Conservation (phyloP, 2,888 invertebrate genomes). For the Tortrix viridana region DNA sequence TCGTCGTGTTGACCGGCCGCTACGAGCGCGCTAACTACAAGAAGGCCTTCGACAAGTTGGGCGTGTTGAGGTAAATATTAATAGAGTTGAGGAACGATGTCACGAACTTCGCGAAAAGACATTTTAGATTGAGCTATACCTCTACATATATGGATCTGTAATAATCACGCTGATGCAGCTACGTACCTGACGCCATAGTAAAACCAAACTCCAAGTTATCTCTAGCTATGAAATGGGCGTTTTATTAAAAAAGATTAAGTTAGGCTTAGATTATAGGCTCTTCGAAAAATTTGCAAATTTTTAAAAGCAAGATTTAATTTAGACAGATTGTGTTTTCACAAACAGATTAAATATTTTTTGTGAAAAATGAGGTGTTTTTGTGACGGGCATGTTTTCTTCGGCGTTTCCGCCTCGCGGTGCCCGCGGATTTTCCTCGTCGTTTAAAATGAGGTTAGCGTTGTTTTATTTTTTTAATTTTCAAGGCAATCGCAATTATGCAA, state of each 20-base stretch:
- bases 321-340: conserved; percentile 7
- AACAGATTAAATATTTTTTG: conserved; percentile 10
- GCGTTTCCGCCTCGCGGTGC: neutral
- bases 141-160: too few relatives aligned
- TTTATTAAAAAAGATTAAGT: too few relatives aligned
- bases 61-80: conserved; percentile 65
- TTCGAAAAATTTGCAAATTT: conserved; percentile 3
- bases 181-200: too few relatives aligned
- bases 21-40: conserved; percentile 56
- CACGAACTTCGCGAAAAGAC: neutral
- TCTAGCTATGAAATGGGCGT: too few relatives aligned
- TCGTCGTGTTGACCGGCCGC: conserved; percentile 59
- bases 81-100: conserved; percentile 3
- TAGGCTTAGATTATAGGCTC: neutral
- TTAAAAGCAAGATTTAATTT: conserved; percentile 7
- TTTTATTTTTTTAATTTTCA: conserved; percentile 19
- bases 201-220: too few relatives aligned
- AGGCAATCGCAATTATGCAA: conserved; percentile 1
- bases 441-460: conserved; percentile 6
- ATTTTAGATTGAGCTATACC: too few relatives aligned
- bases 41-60: conserved; percentile 63
- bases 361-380: conserved; percentile 24
- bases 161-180: too few relatives aligned
- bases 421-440: conserved; percentile 6
- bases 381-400: conserved; percentile 2